Base-by-base conservation (phyloP, 2,888 invertebrate species). In the Drosophila subquinaria region DNA sequence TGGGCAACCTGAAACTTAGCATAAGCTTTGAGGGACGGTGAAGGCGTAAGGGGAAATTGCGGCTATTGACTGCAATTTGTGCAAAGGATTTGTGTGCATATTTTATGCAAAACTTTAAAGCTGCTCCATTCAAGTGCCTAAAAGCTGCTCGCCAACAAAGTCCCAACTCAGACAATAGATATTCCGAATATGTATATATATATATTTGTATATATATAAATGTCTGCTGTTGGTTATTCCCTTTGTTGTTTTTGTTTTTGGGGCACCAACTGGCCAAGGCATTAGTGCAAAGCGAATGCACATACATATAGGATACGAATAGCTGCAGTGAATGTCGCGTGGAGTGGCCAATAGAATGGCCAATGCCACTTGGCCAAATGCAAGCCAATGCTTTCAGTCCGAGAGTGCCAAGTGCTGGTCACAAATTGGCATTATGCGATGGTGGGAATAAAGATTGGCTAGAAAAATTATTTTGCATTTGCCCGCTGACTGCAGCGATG, bases 1-100 rank as follows among this genome's bases (percentile, higher is more conserved):
- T 73, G 76, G 76, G 66, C 67, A 76, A 78, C 87, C 77, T 67
- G 72, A 78, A 81, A 80, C 77, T 83, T 87, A 71, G 75, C 69
- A 63, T 83, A 84, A 87, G 87, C 83, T 70, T 63, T 57, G 40
- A 57, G 59, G 65, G 15, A 10, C 8, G 3, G 2, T 9, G 20
- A n/a, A 3, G 13, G n/a, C 9, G 23, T 2, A 11, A 11, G n/a
- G 38, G 10, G 10, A 9, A 13, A 33, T 27, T 27, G 30, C 30
- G 30, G 62, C 82, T 69, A 87, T 87, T 87, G 87, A 83, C 87
- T 81, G 82, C 87, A 83, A 81, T 87, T 87, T 87, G 87, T 71
- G 75, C 69, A 66, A 67, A 61, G 80, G 66, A 79, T 86, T 81
- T 83, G 68, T 79, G 56, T 82, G 81, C 85, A 85, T 82, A 85